Base-by-base conservation (phyloP, 1,140 invertebrate genomes). In the Choristoneura fumiferana region DNA sequence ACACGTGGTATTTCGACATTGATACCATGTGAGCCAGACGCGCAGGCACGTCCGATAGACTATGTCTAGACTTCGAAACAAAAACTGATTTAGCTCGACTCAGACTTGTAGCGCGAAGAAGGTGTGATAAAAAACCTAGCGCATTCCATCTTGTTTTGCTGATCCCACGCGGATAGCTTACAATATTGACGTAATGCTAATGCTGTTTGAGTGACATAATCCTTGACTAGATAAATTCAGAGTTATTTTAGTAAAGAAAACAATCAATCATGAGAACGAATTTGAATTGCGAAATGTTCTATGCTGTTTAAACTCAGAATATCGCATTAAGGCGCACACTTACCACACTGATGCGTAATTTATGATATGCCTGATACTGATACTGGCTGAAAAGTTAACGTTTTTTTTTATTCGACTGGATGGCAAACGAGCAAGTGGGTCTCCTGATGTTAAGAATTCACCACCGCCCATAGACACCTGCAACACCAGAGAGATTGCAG, bases 131-230 rank as follows among this genome's bases (percentile, higher is more conserved):
- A 49, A 49, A 49, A 12, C 37, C 37, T 37, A 39, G 37, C 37
- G 17, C 22, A 29, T 29, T 29, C n/a, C 17, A 49, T 22, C 43
- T 49, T 49, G 43, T 49, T 49, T 49, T 49, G 43, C 43, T 49
- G 12, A 49, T 49, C 43, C 43, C 22, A 49, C 43, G 43, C 43
- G 43, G 43, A 49, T 49, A 22, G 8, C 18, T 33, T 49, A 49
- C 43, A 49, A 18, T 29, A 49, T 29, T 49, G 43, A 49, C 43
- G 43, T 49, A 45, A 45, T 45, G 40, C 17, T 49, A 45, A 45
- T 45, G 40, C 17, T 22, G 43, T 49, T 33, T 49, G 43, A 49
- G 43, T 49, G 43, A 49, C 43, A 49, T 49, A 49, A 49, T 49
- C 43, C 43, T 49, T 49, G 43, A 33, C 18, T 49, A 49, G 43